Base-by-base conservation (phyloP, 2,113 vertebrate genomes). In the Oxyruncus cristatus region DNA sequence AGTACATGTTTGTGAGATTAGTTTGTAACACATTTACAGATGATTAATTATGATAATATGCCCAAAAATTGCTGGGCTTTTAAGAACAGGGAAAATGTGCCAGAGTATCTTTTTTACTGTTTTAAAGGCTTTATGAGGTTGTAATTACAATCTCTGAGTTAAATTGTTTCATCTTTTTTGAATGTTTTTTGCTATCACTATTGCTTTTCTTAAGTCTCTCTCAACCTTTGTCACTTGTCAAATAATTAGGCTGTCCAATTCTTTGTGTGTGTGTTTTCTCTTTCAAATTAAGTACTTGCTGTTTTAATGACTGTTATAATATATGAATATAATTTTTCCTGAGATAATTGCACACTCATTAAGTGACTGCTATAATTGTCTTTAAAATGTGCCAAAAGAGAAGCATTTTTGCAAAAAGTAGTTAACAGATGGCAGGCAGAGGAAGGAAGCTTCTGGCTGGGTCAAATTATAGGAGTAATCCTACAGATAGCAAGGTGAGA, bases 351-450 rank as follows among this genome's bases (percentile, higher is more conserved):
- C 67, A 63, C 14, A 9, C 30, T 70, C 30, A 53, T 83, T 88
- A 77, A 82, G 71, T 92, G 78, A 63, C 85, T 74, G 58, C 56
- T 84, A 14, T 92, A 92, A 81, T 86, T 90, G 72, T 88, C 63
- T 77, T 79, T 47, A 84, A 79, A 94, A 88, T 73, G 33, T 92
- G 74, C 92, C 84, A 88, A 63, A 88, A 93, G n/a, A 94, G 92
- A 80, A 85, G 23, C 23, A 41, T 85, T 86, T 94, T 74, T 89
- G 20, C 58, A 83, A 88, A 65, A 95, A 66, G 33, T 23, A 47
- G 42, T 80, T 88, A 93, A 73, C 88, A 87, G 89, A 88, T 96
- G 85, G 93, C 56, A 78, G 42, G 47, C 76, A 81, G 27, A 71
- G 67, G 53, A 94, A 75, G 18, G 53, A 85, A 50, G 65, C 47